phyloP scores from a whole-genome alignment of 2,797 vertebrate genomes.

The Margarornis squamiger region DNA sequence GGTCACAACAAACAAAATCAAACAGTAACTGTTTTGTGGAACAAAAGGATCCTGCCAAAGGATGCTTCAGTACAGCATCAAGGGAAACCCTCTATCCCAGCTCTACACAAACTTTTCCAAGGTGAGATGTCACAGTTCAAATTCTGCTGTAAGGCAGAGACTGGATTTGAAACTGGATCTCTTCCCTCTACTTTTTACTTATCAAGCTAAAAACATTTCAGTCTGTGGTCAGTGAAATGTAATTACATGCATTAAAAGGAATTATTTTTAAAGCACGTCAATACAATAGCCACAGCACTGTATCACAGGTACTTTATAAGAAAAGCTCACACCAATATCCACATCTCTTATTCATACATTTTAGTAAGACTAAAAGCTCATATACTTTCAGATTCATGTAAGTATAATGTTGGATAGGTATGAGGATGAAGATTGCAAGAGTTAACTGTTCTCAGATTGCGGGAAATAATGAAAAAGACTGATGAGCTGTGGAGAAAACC shows the following conservation, averaged over 20 bases:
- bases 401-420: not conserved
- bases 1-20: not conserved
- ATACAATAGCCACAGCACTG: not conserved
- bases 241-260: not conserved
- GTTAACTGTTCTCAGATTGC: not conserved
- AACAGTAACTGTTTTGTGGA: not conserved
- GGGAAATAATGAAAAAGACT: not conserved
- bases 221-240: not conserved
- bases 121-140: not conserved
- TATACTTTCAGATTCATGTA: not conserved
- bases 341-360: not conserved
- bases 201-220: not conserved
- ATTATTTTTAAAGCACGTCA: not conserved
- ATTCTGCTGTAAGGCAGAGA: not conserved
- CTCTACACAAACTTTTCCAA: not conserved
- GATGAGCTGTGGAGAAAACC: not conserved
- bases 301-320: not conserved
- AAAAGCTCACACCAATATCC: not conserved
- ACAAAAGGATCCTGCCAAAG: not conserved
- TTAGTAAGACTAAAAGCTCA: not conserved
- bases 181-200: not conserved
- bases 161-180: not conserved
- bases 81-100: not conserved
- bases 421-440: not conserved
- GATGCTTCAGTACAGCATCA: accelerated